Percentiles rank a stretch among this genome's conserved stretches.
Evolutionary conservation across 2,888 invertebrate species (phyloP).

Genomic region (Lutraria lutraria): DNA sequence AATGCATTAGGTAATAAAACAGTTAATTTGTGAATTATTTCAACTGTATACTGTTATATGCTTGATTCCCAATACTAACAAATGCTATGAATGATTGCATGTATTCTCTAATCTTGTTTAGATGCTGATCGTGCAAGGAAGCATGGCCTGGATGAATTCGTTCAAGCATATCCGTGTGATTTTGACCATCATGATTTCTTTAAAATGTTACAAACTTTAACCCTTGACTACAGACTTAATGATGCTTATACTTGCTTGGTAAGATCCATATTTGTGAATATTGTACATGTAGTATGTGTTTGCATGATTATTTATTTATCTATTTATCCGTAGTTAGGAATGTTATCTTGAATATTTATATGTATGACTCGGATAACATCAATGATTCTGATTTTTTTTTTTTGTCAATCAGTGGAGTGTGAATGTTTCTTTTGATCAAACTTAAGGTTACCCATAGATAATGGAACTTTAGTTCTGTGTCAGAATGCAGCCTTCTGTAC

Average conservation of each 20-base stretch:
- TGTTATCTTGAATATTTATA: no score
- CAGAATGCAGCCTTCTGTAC: no score
- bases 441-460: no score
- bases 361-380: no score
- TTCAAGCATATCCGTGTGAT: conserved; percentile 99
- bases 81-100: conserved; percentile 9
- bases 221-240: conserved; percentile 97
- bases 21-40: no score
- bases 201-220: conserved; percentile 95
- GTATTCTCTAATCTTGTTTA: conserved; percentile 83
- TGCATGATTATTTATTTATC: no score
- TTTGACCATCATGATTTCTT: conserved; percentile 98
- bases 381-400: no score
- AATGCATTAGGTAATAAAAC: no score
- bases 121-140: conserved; percentile 97
- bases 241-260: conserved; percentile 99
- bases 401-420: no score
- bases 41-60: neutral
- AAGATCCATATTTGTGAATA: conserved; percentile 85
- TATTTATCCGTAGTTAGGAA: no score
- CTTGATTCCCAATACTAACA: conserved; percentile 13
- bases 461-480: no score
- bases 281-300: neutral
- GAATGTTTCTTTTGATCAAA: no score
- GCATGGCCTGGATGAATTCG: conserved; percentile 99